phyloP scores from a whole-genome alignment of 2,888 invertebrate genomes.

The Drosophila lutescens region DNA sequence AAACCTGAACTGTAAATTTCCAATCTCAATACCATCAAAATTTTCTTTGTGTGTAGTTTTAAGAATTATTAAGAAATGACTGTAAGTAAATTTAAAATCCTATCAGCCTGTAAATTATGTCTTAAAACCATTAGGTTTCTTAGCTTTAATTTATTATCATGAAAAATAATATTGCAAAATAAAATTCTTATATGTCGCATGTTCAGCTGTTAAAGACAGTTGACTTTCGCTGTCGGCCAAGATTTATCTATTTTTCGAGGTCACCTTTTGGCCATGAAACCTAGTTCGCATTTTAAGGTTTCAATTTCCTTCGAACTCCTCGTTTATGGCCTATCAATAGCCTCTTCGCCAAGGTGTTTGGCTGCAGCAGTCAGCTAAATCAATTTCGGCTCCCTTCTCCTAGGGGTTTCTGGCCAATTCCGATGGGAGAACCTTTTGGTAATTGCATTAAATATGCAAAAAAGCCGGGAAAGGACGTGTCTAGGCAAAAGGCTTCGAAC shows the following conservation, averaged over 20 bases:
- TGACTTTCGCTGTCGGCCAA: background rate
- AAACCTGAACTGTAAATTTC: too few relatives aligned
- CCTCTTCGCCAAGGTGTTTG: conserved; percentile 13
- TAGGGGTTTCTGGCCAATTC: conserved; percentile 45
- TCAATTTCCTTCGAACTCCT: conserved; percentile 8
- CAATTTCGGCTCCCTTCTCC: conserved; percentile 51
- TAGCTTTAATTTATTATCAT: too few relatives aligned
- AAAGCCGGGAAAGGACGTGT: conserved; percentile 57
- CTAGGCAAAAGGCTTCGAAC: conserved; percentile 58
- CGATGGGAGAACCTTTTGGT: conserved; percentile 71
- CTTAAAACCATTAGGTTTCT: too few relatives aligned
- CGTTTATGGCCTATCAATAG: conserved; percentile 44
- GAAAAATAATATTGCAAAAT: too few relatives aligned
- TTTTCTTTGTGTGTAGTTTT: too few relatives aligned
- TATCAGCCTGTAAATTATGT: too few relatives aligned
- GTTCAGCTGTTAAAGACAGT: background rate
- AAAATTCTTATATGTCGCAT: too few relatives aligned
- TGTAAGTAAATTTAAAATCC: too few relatives aligned
- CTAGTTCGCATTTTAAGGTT: background rate
- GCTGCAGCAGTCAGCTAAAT: conserved; percentile 58
- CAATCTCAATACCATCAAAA: too few relatives aligned
- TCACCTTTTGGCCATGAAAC: background rate
- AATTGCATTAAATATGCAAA: conserved; percentile 78
- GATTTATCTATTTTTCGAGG: background rate
- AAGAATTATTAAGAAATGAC: too few relatives aligned